Evolutionary conservation across 1,140 invertebrate genomes (phyloP), one percentile per base, ranked within the genome.

Genomic region (Drosophila simulans): DNA sequence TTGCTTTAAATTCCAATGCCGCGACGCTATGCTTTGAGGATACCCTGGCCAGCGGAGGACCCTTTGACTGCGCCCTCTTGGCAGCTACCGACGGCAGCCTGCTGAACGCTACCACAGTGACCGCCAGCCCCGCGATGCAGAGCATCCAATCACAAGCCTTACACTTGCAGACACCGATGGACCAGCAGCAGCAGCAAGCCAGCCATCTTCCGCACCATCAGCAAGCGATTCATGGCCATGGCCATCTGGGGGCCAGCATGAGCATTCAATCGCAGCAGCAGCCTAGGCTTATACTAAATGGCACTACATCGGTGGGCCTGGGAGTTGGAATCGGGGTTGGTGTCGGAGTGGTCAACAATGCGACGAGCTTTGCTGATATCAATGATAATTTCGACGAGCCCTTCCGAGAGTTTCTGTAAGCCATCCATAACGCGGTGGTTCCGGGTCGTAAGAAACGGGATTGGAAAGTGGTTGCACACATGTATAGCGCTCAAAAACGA

Each of bases 361-460:
- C 45, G 8, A 25, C 45, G 13, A 75, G 27, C 39, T 91, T 90
- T 40, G 45, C 68, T 4, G 90, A 91, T 85, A 72, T 90, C 35
- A 91, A 84, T 60, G 90, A 91, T 65, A 91, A 90, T 64, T 91
- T 90, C 40, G 90, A 91, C 68, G 90, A 91, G 40, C 90, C 90
- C 5, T 91, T 91, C 53, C 83, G 90, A 49, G 90, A 91, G 59
- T 91, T 91, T 57, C 69, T 91, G 13, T 86, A 86, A 83, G 66
- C 4, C 35, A 48, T 40, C 15, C 52, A 13, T 34, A 22, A 20
- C 73, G 51, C 64, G 64, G 64, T 59, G 45, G 58, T 70, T 62
- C 49, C 22, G 45, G 43, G 54, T 74, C 54, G 43, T 40, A 68
- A 42, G 0, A 34, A 20, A 34, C 17, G 22, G 31, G 15, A 20